Evolutionary conservation across 1,140 invertebrate genomes (phyloP).

Genomic region (Andricus grossulariae): DNA sequence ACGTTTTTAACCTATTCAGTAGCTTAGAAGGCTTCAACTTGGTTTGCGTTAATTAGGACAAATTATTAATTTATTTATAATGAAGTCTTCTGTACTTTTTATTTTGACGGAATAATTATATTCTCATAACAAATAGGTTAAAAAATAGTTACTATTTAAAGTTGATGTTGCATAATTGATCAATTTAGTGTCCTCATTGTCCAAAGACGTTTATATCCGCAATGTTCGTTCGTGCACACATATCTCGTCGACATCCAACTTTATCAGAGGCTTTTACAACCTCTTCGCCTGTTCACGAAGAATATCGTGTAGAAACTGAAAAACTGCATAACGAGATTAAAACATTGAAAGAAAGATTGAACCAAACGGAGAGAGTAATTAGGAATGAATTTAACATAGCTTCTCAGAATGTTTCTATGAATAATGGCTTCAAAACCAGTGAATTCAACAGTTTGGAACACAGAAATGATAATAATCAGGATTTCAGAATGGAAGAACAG

Average conservation of each 20-base stretch:
- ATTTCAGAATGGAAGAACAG: constrained; percentile 51
- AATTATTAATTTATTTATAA: not conserved
- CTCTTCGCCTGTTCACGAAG: constrained; percentile 61
- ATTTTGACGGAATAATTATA: constrained; percentile 3
- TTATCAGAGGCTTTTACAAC: constrained; percentile 42
- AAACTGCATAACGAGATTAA: constrained; percentile 78
- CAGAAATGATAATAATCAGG: constrained; percentile 30
- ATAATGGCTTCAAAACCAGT: not conserved
- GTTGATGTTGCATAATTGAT: constrained; percentile 35
- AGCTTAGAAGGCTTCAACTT: too few relatives aligned
- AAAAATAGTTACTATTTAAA: too few relatives aligned
- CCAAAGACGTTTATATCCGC: constrained; percentile 70
- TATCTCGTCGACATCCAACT: constrained; percentile 65
- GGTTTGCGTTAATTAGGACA: too few relatives aligned
- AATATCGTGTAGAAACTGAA: constrained; percentile 75
- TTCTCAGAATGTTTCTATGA: constrained; percentile 47
- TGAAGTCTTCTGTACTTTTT: too few relatives aligned
- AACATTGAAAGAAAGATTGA: constrained; percentile 77
- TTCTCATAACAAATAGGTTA: not conserved
- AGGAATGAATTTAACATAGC: constrained; percentile 71
- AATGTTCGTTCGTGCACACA: constrained; percentile 66
- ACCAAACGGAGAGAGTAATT: constrained; percentile 77
- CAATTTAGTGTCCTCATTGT: constrained; percentile 69
- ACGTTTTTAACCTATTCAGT: too few relatives aligned
- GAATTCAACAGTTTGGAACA: not conserved